Evolutionary conservation across 2,797 vertebrate species (phyloP), one percentile per base, ranked within the genome.

Genomic region (Oceanodroma leucorhoa): DNA sequence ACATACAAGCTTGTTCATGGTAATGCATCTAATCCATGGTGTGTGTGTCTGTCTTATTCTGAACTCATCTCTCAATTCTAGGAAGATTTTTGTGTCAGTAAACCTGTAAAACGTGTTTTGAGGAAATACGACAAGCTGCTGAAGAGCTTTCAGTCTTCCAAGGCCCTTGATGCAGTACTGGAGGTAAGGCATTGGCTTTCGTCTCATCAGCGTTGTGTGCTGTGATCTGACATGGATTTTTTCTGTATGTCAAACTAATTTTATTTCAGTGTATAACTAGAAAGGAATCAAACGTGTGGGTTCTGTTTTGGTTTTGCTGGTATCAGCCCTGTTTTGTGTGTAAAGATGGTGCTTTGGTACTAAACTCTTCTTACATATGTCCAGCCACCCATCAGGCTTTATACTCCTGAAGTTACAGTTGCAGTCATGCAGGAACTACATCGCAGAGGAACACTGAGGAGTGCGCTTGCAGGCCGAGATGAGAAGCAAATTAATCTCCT

Each of bases 351-450:
- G 21, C n/a, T 80, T 54, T 87, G n/a, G 13, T 61, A 62, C 34
- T 96, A 30, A 96, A 80, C 57, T 50, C 5, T 72, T 81, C 3
- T n/a, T 71, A 2, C n/a, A 0, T 93, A 38, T 75, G 92, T 91
- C 10, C 90, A 99, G 99, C 92, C 97, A 9, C 97, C 96, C 87
- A 92, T 78, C 69, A 97, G 98, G 94, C 67, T 91, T 19, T 97
- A 95, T 73, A 99, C 98, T 45, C 99, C 99, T 3, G 99, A 99
- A 93, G 91, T 99, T 81, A 98, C 98, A 0, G 98, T 99, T 70
- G 99, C 99, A 46, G 99, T 99, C 61, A 99, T 99, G 85, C 98
- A 99, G 91, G 99, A 99, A 55, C 97, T 99, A n/a, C 98, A 98
- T 94, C 98, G 99, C 92, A 98, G 99, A 98, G 99, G 99, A 92